Evolutionary conservation across 2,113 vertebrate species (phyloP), one percentile per base, ranked within the genome.

Genomic region (Anolis carolinensis): DNA sequence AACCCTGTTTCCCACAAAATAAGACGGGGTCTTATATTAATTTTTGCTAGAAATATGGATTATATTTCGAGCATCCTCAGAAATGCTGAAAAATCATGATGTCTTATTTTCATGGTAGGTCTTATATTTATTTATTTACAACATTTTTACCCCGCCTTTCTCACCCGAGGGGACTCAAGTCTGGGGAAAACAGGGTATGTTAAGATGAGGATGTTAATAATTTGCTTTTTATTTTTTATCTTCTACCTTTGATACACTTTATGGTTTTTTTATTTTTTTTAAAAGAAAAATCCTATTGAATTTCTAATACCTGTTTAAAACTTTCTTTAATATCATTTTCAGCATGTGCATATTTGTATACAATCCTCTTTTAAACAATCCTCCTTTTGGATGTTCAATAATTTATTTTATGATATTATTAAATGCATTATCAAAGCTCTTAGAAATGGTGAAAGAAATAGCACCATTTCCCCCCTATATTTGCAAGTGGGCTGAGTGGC

Each of bases 171-270:
- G n/a, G n/a, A n/a, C n/a, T n/a, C n/a, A n/a, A n/a, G n/a, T n/a
- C n/a, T n/a, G n/a, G n/a, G n/a, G n/a, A n/a, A n/a, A n/a, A n/a
- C n/a, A n/a, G n/a, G n/a, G 25, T 82, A 20, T 72, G 21, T 73
- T 59, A 70, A 18, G n/a, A 21, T 16, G 39, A n/a, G 7, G 23
- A 71, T 85, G 89, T 91, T 82, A 92, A 87, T 90, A 94, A 90
- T 89, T 77, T 92, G 89, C 92, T 92, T 94, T 90, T 92, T 91
- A 89, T 92, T 90, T 89, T 90, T 83, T 92, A 90, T 70, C 0
- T 87, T 85, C 65, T 27, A 27, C 5, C 81, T 0, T 23, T 92
- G 90, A 92, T 87, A 81, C 86, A 70, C 89, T 89, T 90, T n/a
- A n/a, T n/a, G n/a, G n/a, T n/a, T n/a, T n/a, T n/a, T n/a, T n/a